A percentile compares a stretch with the other conserved stretches of the same genome.
These are phyloP conservation scores for Saimiri boliviensis DNA, from an alignment of 2,113 vertebrate species.

Conservation along the genomic window DNA sequence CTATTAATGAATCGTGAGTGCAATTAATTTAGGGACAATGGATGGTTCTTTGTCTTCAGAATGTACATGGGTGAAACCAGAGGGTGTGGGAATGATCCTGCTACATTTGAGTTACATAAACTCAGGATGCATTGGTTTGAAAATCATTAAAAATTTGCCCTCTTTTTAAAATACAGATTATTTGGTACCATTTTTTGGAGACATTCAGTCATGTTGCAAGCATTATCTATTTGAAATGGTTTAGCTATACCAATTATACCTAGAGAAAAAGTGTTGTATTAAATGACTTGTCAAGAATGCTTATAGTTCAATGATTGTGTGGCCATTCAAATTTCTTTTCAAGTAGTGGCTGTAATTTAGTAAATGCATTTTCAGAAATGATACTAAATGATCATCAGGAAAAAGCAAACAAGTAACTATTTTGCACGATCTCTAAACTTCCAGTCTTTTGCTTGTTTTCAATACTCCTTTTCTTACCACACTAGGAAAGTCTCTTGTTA, in stretches of 20 bases:
- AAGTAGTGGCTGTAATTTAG: neutral
- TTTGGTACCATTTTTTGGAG: neutral
- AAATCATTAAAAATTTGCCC: neutral
- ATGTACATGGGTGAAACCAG: neutral
- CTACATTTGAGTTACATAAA: neutral
- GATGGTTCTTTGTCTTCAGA: neutral
- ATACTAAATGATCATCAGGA: neutral
- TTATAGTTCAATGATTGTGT: neutral
- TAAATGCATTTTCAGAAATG: neutral
- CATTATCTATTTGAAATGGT: neutral
- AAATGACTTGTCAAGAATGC: neutral
- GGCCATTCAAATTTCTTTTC: neutral
- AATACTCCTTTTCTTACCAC: neutral
- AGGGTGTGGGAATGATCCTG: fast-evolving
- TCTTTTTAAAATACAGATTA: neutral
- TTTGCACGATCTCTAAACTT: neutral
- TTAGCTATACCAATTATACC: neutral
- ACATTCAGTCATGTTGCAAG: neutral
- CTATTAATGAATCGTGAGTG: neutral
- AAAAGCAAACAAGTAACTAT: neutral
- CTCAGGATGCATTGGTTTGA: neutral
- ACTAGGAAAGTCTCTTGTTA: neutral
- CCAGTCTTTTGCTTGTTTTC: neutral
- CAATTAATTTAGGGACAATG: neutral
- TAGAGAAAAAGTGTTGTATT: neutral